A percentile compares a stretch with the other conserved stretches of the same genome.
These are phyloP conservation scores for Callipepla californica DNA, from an alignment of 2,113 vertebrate species.

Conservation along the genomic window DNA sequence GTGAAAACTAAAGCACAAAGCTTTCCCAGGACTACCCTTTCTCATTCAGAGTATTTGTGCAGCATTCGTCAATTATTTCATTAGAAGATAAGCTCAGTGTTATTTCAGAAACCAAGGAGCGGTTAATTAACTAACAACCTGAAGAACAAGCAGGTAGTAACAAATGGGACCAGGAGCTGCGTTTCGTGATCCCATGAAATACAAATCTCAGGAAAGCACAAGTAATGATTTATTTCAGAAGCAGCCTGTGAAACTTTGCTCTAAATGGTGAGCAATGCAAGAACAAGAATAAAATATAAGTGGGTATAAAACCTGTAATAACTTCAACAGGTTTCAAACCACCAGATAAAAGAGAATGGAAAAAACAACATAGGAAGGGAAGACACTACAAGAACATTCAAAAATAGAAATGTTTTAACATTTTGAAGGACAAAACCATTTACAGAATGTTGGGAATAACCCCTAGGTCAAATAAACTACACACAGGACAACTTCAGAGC, in stretches of 20 bases:
- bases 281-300: constrained; percentile 18
- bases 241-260: background rate
- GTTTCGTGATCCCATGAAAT: constrained; percentile 34
- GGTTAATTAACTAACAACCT: constrained; percentile 13
- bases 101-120: constrained; percentile 33
- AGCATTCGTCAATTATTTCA: constrained; percentile 12
- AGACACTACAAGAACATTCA: background rate
- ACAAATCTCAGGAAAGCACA: background rate
- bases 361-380: background rate
- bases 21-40: background rate
- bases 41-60: background rate
- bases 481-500: background rate
- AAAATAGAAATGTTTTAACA: background rate
- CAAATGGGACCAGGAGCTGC: background rate
- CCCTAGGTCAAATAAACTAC: constrained; percentile 23
- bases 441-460: constrained; percentile 27
- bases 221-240: constrained; percentile 17
- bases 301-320: background rate
- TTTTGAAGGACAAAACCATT: constrained; percentile 21
- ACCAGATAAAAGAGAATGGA: background rate
- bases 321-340: constrained; percentile 15
- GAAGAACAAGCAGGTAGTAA: constrained; percentile 24
- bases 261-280: background rate
- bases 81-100: constrained; percentile 23
- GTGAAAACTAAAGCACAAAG: background rate